phyloP scores from a whole-genome alignment of 2,888 invertebrate species.

The Criorhina ranunculi region DNA sequence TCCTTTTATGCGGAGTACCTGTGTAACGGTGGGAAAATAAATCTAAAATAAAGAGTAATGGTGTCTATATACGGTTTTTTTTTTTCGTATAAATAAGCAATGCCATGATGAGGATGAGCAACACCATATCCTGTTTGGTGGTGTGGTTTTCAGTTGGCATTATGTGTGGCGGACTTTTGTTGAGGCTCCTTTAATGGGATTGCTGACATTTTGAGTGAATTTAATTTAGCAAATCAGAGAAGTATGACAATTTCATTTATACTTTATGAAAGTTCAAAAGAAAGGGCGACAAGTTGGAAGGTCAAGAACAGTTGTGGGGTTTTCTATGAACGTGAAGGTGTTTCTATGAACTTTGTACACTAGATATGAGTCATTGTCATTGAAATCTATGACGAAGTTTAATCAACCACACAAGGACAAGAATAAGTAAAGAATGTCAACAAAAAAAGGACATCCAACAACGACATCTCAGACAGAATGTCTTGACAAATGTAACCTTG shows the following conservation, averaged over 20 bases:
- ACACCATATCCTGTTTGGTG: neutral
- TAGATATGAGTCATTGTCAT: no score
- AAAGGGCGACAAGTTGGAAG: neutral
- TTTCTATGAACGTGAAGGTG: neutral
- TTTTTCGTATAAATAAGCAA: constrained; percentile 46
- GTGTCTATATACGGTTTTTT: neutral
- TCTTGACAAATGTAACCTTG: no score
- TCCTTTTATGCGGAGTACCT: constrained; percentile 28
- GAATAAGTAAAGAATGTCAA: no score
- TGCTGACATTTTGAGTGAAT: constrained; percentile 24
- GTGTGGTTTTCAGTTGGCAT: constrained; percentile 5
- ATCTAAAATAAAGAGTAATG: constrained; percentile 48
- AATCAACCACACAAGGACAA: no score
- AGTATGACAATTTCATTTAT: constrained; percentile 12
- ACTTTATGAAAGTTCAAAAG: neutral
- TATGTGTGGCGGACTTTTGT: neutral
- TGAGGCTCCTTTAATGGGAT: neutral
- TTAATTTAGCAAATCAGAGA: constrained; percentile 26
- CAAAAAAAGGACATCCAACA: no score
- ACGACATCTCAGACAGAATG: no score
- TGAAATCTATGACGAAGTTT: no score
- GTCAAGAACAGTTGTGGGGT: neutral
- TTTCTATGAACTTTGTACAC: no score
- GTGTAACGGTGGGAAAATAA: constrained; percentile 28
- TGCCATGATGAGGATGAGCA: neutral